phyloP scores from a whole-genome alignment of 2,113 vertebrate genomes.

The Cyanistes caeruleus region DNA sequence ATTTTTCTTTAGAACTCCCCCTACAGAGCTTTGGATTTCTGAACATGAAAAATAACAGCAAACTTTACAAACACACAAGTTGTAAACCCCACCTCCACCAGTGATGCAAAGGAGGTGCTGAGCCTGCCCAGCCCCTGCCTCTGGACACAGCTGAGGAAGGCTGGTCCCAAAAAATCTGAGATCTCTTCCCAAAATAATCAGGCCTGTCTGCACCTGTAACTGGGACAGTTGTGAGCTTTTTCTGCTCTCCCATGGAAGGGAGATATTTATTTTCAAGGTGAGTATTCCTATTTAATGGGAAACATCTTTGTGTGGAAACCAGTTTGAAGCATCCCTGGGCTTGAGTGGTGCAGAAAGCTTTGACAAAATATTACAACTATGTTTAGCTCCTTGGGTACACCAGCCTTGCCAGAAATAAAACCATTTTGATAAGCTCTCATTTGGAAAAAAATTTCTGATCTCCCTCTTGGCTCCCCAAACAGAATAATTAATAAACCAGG shows the following conservation, averaged over 20 bases:
- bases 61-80: background rate
- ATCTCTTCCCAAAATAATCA: background rate
- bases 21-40: background rate
- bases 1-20: background rate
- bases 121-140: background rate
- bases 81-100: fast-evolving
- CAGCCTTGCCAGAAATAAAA: background rate
- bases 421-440: background rate
- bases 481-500: slow-evolving; percentile 22
- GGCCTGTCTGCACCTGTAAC: background rate
- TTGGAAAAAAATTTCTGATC: background rate
- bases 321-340: background rate
- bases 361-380: background rate
- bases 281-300: background rate
- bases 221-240: background rate
- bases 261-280: background rate
- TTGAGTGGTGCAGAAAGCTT: background rate
- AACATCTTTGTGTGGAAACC: background rate
- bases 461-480: background rate
- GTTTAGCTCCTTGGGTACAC: background rate
- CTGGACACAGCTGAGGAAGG: background rate
- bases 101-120: background rate
- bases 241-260: background rate
- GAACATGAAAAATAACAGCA: background rate
- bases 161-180: background rate